phyloP scores from a whole-genome alignment of 2,888 invertebrate genomes.

The Clostera curtula region DNA sequence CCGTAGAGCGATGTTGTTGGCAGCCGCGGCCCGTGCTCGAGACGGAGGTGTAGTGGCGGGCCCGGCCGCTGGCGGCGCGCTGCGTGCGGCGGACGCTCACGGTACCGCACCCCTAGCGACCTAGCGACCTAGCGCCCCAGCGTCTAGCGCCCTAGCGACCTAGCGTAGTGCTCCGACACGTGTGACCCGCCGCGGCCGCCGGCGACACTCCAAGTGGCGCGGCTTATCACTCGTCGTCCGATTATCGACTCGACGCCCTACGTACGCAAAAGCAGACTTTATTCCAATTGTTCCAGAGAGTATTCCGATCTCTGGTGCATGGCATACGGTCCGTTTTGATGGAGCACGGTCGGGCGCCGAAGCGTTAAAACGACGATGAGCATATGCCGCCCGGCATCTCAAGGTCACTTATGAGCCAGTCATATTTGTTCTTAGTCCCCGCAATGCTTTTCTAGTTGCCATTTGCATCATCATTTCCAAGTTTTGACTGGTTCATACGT shows the following conservation, averaged over 20 bases:
- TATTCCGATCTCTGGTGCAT: no score
- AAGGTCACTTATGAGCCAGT: no score
- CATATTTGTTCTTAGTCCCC: no score
- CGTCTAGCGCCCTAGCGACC: constrained; percentile 5
- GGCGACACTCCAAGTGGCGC: constrained; percentile 12
- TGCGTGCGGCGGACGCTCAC: constrained; percentile 69
- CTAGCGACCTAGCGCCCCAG: constrained; percentile 2
- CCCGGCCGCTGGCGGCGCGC: constrained; percentile 67
- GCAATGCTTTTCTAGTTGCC: no score
- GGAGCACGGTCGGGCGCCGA: no score
- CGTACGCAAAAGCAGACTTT: no score
- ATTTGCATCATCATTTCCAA: background rate
- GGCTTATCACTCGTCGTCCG: no score
- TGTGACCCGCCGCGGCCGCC: constrained; percentile 4
- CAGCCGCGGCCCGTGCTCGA: constrained; percentile 70
- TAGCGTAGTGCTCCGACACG: constrained; percentile 14
- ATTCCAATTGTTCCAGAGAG: no score
- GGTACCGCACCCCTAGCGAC: constrained; percentile 43
- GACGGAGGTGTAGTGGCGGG: constrained; percentile 74
- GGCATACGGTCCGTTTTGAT: no score
- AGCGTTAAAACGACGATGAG: no score
- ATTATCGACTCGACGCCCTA: no score
- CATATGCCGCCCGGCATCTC: no score
- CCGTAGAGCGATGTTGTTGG: constrained; percentile 72
- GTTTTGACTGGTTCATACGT: background rate